Evolutionary conservation across 2,888 invertebrate species (phyloP), one percentile per base, ranked within the genome.

Genomic region (Cheiracanthium punctorium): DNA sequence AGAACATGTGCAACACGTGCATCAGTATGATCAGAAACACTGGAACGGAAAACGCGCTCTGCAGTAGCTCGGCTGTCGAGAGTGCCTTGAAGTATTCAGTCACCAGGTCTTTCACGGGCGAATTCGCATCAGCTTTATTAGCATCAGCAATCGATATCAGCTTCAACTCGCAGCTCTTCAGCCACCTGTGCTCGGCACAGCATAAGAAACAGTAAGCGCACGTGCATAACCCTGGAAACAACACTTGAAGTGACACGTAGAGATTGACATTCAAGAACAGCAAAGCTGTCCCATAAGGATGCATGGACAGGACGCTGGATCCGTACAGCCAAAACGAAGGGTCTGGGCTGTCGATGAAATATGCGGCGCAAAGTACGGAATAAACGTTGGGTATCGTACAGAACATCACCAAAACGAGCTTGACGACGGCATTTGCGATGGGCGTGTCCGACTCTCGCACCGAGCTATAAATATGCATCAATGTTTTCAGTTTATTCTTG

Each of bases 251-350:
- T 0, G 75, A 76, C 1, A 33, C 33, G 12, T 82, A 82, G 1
- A 33, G 8, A 30, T 64, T 76, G 17, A 82, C 41, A 24, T 58
- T 76, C 1, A 71, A 1, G 32, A 82, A 82, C 8, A 75, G 30
- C 1, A 82, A 28, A 14, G 64, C 8, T 14, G 24, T 70, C 1
- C 70, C 71, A 24, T 24, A 82, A 1, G 64, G 64, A 12, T 17
- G 20, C 17, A 76, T 4, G 5, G 37, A 33, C 12, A 71, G 58
- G 5, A 76, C 12, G 12, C 71, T 76, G 30, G 58, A 82, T 2
- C 82, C 71, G 41, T 58, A 82, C 4, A 75, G 70, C 82, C 82
- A 82, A 10, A 82, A 67, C n/a, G 30, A 58, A 43, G 75, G 70
- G 20, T 70, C 33, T 4, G 33, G 37, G 5, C 29, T 20, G 24